phyloP scores from a whole-genome alignment of 2,797 vertebrate genomes.

The Characodon lateralis region DNA sequence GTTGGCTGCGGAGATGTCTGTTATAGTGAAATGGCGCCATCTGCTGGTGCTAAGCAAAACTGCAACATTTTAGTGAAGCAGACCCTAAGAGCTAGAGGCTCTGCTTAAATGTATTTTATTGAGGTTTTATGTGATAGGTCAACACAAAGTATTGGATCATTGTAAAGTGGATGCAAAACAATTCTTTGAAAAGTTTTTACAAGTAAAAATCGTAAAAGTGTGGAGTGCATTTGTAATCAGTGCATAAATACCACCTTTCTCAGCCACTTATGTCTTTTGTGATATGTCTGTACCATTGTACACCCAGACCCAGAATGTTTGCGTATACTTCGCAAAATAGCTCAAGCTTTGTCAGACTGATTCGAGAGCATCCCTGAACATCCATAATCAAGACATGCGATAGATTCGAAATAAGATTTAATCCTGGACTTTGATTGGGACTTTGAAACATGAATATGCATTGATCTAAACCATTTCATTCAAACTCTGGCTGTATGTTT shows the following conservation, averaged over 20 bases:
- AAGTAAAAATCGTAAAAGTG: background rate
- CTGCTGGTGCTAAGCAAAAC: constrained; percentile 34
- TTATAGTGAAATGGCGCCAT: constrained; percentile 1
- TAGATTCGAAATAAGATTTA: too few species aligned
- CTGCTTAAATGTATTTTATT: background rate
- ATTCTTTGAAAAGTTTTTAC: background rate
- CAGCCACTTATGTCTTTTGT: background rate
- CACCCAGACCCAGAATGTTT: background rate
- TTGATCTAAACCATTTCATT: too few species aligned
- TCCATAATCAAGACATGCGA: too few species aligned
- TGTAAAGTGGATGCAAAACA: background rate
- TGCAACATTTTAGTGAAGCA: background rate
- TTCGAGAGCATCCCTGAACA: too few species aligned
- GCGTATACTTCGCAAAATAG: background rate
- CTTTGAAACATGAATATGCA: too few species aligned
- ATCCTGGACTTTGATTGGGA: too few species aligned
- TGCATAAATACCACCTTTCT: background rate
- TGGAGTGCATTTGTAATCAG: background rate
- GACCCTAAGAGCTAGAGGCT: too few species aligned
- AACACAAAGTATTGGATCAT: background rate
- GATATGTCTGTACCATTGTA: background rate
- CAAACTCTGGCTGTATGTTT: too few species aligned
- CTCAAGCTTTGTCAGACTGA: too few species aligned
- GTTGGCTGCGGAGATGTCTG: background rate
- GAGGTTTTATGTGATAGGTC: background rate